These are phyloP conservation scores for Microctenopoma lineatum DNA, from an alignment of 2,797 vertebrate genomes.

Conservation along the genomic window DNA sequence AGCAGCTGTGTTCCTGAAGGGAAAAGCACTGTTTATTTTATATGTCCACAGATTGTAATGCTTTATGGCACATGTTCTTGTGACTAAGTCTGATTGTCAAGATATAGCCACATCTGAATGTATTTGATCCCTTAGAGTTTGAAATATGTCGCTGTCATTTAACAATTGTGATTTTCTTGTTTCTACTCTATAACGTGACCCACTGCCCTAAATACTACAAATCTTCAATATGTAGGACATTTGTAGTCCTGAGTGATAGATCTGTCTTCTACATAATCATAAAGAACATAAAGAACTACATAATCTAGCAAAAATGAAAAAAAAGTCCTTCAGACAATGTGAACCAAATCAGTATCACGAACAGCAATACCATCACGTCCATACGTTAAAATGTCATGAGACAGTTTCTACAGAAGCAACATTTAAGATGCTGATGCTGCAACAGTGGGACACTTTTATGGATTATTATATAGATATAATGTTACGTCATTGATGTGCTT, in stretches of 20 bases:
- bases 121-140: constrained; percentile 16
- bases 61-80: neutral
- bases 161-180: constrained; percentile 4
- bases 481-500: constrained; percentile 2
- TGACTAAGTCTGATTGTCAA: neutral
- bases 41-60: neutral
- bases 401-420: neutral
- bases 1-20: constrained; percentile 4
- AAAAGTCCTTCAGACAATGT: neutral
- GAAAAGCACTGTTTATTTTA: constrained; percentile 9
- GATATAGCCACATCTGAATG: constrained; percentile 13
- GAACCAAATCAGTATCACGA: neutral
- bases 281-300: constrained; percentile 8
- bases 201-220: constrained; percentile 11
- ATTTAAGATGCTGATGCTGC: constrained; percentile 9
- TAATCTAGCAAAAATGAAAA: neutral
- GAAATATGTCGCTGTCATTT: constrained; percentile 12
- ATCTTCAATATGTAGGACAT: constrained; percentile 6
- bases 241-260: neutral
- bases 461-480: neutral
- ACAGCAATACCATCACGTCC: constrained; percentile 9
- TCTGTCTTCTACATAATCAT: neutral
- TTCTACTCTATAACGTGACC: neutral
- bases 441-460: neutral
- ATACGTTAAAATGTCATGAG: constrained; percentile 17